Evolutionary conservation across 2,888 invertebrate genomes (phyloP).

Genomic region (Ctenicera cuprea): DNA sequence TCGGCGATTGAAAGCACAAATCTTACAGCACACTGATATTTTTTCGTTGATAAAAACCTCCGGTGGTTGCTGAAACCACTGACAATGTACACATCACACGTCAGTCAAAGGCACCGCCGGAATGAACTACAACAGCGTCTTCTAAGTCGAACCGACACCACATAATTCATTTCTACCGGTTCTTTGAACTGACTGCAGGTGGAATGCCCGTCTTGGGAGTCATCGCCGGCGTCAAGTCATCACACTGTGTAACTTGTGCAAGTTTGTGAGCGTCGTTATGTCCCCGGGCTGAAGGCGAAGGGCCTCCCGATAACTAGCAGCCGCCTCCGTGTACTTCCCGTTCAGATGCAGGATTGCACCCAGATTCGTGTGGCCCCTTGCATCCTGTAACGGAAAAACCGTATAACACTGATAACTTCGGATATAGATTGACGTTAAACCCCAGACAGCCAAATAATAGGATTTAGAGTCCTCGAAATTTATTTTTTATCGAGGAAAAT

Average conservation of each 20-base stretch:
- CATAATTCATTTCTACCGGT: conserved; percentile 45
- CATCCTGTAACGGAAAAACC: conserved; percentile 77
- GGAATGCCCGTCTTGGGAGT: conserved; percentile 38
- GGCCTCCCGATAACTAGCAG: conserved; percentile 89
- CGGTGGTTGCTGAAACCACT: conserved; percentile 55
- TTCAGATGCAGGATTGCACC: conserved; percentile 96
- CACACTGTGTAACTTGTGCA: conserved; percentile 82
- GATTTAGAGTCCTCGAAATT: conserved; percentile 38
- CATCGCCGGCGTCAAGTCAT: conserved; percentile 74
- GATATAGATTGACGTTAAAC: conserved; percentile 34
- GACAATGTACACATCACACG: conserved; percentile 51
- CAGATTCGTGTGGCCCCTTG: conserved; percentile 93
- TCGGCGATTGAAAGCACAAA: conserved; percentile 62
- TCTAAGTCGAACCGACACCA: conserved; percentile 33
- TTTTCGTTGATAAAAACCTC: conserved; percentile 64
- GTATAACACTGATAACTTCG: conserved; percentile 7
- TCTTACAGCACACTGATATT: conserved; percentile 57
- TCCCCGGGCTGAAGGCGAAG: conserved; percentile 92
- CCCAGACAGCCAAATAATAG: conserved; percentile 33
- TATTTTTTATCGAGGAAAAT: conserved; percentile 39
- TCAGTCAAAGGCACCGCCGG: conserved; percentile 50
- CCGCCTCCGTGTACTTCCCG: conserved; percentile 92
- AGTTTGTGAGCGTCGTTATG: conserved; percentile 90
- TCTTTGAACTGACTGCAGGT: conserved; percentile 48
- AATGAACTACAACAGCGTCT: conserved; percentile 35